Base-by-base conservation (phyloP, 2,797 vertebrate genomes). In the Rhinichthys osculus region DNA sequence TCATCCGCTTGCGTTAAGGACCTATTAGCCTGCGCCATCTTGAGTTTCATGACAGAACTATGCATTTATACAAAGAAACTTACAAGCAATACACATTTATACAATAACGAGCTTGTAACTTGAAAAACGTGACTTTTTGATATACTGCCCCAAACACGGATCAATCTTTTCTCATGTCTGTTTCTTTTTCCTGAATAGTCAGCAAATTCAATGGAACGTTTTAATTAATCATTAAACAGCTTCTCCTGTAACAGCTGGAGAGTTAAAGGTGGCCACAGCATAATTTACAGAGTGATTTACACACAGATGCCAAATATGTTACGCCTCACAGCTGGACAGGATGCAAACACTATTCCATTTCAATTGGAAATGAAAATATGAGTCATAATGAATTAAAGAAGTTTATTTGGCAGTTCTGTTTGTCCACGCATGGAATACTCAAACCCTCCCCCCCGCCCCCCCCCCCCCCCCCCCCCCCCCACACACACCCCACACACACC, bases 171-270 rank as follows among this genome's bases (percentile, higher is more conserved):
- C 14, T 16, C 14, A 50, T 50, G 14, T 50, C 47, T 16, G 47
- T 50, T 50, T 64, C 50, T 79, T 72, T 42, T 66, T 40, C 67
- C 11, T 83, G 42, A 76, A 52, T 27, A 76, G 57, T 67, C 82
- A 83, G 44, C 72, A 67, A 76, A 76, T 74, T 92, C 89, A 89
- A 81, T 90, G 89, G 91, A 89, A 87, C 89, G 87, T 91, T 93
- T 93, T 89, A 92, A 93, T 91, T 91, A 90, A 93, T 92, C 90
- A 92, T 91, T 91, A 92, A 93, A 91, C 91, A 90, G 87, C 88
- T 90, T 35, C 47, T 87, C 89, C 91, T 91, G 81, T 90, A 90
- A 93, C 87, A 90, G 89, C 92, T 87, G 90, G 86, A 77, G 90
- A 89, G 89, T 35, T 74, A 92, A 92, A 92, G 83, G 90, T 89